phyloP scores from a whole-genome alignment of 2,113 vertebrate genomes.

The Manacus vitellinus region DNA sequence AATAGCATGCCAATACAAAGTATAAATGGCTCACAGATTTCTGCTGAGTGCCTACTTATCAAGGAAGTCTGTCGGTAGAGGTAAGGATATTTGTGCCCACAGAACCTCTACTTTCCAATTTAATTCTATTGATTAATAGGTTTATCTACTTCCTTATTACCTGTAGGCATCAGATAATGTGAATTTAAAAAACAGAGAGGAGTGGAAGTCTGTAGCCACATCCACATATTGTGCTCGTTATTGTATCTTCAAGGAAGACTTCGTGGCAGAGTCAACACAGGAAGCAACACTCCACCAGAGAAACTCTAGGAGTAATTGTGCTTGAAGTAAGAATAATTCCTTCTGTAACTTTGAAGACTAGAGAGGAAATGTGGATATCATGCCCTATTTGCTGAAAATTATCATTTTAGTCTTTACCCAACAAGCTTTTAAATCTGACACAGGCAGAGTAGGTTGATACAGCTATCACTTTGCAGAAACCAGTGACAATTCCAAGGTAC shows the following conservation, averaged over 20 bases:
- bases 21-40: background rate
- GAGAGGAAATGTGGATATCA: background rate
- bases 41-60: background rate
- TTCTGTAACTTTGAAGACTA: background rate
- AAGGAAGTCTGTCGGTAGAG: background rate
- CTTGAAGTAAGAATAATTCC: background rate
- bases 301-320: background rate
- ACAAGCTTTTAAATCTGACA: background rate
- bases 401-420: background rate
- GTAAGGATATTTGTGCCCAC: constrained; percentile 19
- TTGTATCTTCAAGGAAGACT: background rate
- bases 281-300: background rate
- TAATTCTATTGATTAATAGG: constrained; percentile 45
- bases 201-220: background rate
- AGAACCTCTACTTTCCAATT: constrained; percentile 28
- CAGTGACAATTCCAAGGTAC: background rate
- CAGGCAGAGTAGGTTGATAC: background rate
- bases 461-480: background rate
- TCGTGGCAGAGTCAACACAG: background rate
- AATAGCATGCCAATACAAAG: background rate
- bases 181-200: background rate
- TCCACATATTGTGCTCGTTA: background rate
- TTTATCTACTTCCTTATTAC: constrained; percentile 43
- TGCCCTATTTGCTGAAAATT: background rate
- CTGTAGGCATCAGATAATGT: constrained; percentile 19